Base-by-base conservation (phyloP, 2,113 vertebrate species). In the Psettodes erumei region DNA sequence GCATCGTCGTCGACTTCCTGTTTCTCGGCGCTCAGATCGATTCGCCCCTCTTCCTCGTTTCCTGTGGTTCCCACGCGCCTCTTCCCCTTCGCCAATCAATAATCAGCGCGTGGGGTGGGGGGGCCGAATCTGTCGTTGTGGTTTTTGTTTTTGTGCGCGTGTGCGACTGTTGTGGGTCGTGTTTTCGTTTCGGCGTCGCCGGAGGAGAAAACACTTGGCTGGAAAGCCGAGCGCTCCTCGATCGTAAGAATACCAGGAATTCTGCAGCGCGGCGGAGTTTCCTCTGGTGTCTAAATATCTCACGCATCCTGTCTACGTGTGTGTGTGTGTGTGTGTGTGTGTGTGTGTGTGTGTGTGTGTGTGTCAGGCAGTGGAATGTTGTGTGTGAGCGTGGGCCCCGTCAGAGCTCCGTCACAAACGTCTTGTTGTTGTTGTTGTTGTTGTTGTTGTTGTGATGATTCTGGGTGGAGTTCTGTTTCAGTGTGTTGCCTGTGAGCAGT, bases 231-330 rank as follows among this genome's bases (percentile, higher is more conserved):
- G n/a, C n/a, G n/a, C n/a, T 81, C 62, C 70, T 77, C 77, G 28
- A 75, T 78, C 23, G 37, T 71, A 87, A 83, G 79, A 90, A 86
- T 85, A 86, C 78, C 68, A 89, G 77, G 87, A 87, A 87, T 88
- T 77, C 51, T 76, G 68, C 50, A 62, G 78, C 56, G 65, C 75
- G 82, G 80, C 62, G 40, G 43, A 50, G 74, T 71, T 89, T 90
- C 88, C 84, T 81, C 63, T 76, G n/a, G 64, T 75, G 78, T 84
- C 63, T 87, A 75, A 91, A 88, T 83, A 84, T 73, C 84, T 79
- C 82, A 82, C 68, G 69, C 84, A 85, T 89, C 82, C 84, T 86
- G 81, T 87, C 71, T 77, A 23, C 30, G 15, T 71, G 40, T 48
- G 42, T 58, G 69, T 58, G n/a, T 58, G 28, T 47, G 37, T 38